Conservation (phyloP, 2,888 invertebrate genomes). For the Scelioninae gen. 2 region DNA sequence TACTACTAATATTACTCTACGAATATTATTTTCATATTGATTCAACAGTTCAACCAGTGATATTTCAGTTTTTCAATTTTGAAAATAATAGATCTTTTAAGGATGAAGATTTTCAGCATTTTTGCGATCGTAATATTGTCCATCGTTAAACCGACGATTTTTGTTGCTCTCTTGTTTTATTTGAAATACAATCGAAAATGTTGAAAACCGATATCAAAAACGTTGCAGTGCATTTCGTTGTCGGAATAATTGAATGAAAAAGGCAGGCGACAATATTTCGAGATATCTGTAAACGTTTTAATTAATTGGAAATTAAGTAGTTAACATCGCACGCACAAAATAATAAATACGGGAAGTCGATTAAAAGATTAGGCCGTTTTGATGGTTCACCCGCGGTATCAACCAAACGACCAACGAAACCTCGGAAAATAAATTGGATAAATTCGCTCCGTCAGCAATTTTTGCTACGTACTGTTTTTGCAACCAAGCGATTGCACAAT, state of each 20-base stretch:
- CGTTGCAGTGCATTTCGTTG: too few species aligned
- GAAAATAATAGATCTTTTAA: too few species aligned
- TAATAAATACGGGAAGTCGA: constrained; percentile 21
- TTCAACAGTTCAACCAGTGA: too few species aligned
- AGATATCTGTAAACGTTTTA: constrained; percentile 2
- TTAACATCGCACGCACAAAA: neutral
- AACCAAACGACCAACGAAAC: constrained; percentile 22
- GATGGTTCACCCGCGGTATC: constrained; percentile 13
- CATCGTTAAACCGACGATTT: too few species aligned
- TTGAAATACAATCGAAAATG: too few species aligned
- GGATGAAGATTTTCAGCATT: too few species aligned
- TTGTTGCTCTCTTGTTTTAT: too few species aligned
- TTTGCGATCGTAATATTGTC: too few species aligned
- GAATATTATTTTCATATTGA: too few species aligned
- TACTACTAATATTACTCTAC: neutral
- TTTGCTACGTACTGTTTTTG: constrained; percentile 11
- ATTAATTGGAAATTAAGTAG: neutral
- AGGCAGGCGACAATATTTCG: too few species aligned
- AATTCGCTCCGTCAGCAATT: constrained; percentile 34
- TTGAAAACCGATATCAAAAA: too few species aligned
- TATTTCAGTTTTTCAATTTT: too few species aligned
- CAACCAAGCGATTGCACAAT: constrained; percentile 18
- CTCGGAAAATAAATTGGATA: constrained; percentile 29
- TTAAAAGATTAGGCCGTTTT: constrained; percentile 24
- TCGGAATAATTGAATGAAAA: neutral